These are phyloP conservation scores for Argyra leucocephala DNA, from an alignment of 2,888 invertebrate species.

Conservation along the genomic window DNA sequence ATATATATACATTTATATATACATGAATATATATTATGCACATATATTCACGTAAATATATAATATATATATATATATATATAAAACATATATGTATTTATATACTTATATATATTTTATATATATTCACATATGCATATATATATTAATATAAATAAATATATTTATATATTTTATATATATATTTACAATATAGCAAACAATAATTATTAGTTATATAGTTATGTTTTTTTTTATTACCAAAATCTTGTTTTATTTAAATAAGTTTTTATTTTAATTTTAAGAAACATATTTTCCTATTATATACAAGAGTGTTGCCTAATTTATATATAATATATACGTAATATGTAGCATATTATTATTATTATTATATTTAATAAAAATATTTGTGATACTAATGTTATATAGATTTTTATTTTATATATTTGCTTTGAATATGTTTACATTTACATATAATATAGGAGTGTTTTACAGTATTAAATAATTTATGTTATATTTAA, in stretches of 20 bases:
- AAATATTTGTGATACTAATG: neutral
- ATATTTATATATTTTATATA: neutral
- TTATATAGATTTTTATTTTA: neutral
- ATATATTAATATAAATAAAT: neutral
- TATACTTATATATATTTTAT: constrained; percentile 1
- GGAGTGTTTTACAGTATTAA: too few relatives aligned
- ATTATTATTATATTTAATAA: neutral
- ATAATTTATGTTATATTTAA: too few relatives aligned
- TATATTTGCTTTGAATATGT: too few relatives aligned
- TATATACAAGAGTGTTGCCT: neutral
- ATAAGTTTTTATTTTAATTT: neutral
- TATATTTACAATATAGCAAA: neutral
- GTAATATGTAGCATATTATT: neutral
- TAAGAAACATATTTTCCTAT: constrained; percentile 2
- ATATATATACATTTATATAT: too few relatives aligned
- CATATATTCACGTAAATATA: neutral
- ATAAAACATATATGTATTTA: neutral
- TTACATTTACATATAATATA: too few relatives aligned
- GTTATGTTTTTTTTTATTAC: neutral
- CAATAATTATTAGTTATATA: neutral
- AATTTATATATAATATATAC: neutral
- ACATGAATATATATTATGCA: neutral
- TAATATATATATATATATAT: too few relatives aligned
- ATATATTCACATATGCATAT: neutral
- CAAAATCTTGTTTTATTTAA: neutral